Evolutionary conservation across 2,113 vertebrate species (phyloP), one percentile per base, ranked within the genome.

Genomic region (Lagopus muta): DNA sequence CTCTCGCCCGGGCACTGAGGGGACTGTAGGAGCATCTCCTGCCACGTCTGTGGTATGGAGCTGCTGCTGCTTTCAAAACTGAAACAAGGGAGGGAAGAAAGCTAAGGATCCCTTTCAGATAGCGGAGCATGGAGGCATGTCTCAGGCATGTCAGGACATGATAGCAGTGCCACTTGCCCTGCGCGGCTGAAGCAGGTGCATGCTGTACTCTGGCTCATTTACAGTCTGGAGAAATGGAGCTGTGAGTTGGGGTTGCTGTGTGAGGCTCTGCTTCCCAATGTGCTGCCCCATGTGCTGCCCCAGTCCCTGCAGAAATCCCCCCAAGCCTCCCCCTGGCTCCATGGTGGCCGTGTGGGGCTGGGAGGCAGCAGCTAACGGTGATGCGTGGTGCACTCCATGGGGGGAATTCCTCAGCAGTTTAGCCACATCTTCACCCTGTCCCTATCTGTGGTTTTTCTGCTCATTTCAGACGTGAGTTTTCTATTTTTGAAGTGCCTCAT

Each of bases 331-430:
- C 27, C 3, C 19, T 36, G 54, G n/a, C n/a, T 20, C 60, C 0
- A 1, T 32, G 52, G 62, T 79, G 82, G 52, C 43, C 55, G 43
- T 4, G 6, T 81, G 83, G 72, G 45, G 40, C 64, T 2, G 5
- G 42, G 48, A 77, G 36, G 69, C 64, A 72, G 58, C 64, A 48
- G 72, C 17, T 13, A 30, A 4, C 25, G 69, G 69, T 81, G 83
- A 86, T 4, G 7, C 43, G 5, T 2, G 1, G 67, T 69, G 88
- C 1, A 0, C 55, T 86, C 83, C 4, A 1, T 15, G 5, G 6
- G 94, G 94, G 94, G 95, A 95, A 94, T 95, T 95, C 87, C 94
- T 95, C 13, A 7, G 30, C 30, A 77, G 89, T 73, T 93, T 76
- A 80, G 61, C 61, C 32, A 40, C 43, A 79, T 79, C 62, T 92